Percentiles rank a stretch among this genome's conserved stretches.
Conservation (phyloP, 2,888 invertebrate genomes). For the Acanthosepion lycidas region DNA sequence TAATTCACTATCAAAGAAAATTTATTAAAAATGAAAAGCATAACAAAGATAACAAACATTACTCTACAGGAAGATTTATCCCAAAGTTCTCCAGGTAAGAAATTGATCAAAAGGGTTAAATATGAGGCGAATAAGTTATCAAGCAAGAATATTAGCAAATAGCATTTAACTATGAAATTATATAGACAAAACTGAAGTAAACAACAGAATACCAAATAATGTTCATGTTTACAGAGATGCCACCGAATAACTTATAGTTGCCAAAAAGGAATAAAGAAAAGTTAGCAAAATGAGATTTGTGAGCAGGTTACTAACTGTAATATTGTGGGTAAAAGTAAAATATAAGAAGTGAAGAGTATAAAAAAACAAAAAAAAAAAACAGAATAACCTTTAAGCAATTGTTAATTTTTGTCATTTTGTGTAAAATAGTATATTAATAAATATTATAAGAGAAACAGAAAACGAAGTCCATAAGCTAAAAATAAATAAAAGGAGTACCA, state of each 20-base stretch:
- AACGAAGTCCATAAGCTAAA: neutral
- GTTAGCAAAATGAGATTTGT: neutral
- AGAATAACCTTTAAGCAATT: neutral
- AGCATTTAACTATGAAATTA: neutral
- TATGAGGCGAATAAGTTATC: neutral
- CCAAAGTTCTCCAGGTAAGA: neutral
- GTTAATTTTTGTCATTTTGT: neutral
- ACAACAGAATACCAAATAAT: neutral
- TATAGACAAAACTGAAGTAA: neutral
- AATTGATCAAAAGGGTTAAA: neutral
- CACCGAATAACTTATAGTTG: neutral
- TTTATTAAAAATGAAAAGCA: neutral
- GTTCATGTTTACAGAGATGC: constrained; percentile 33
- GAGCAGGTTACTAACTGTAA: neutral
- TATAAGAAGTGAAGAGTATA: neutral
- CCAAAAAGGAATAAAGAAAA: neutral
- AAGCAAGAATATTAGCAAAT: neutral
- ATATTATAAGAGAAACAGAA: neutral
- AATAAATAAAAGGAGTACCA: neutral
- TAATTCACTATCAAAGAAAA: neutral
- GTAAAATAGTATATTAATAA: neutral
- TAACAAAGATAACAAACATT: neutral
- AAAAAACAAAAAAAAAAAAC: neutral
- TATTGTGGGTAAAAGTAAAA: neutral
- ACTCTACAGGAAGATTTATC: neutral